A percentile compares a stretch with the other conserved stretches of the same genome.
Evolutionary conservation across 1,140 invertebrate genomes (phyloP).

Genomic region (Ceratina japonica): DNA sequence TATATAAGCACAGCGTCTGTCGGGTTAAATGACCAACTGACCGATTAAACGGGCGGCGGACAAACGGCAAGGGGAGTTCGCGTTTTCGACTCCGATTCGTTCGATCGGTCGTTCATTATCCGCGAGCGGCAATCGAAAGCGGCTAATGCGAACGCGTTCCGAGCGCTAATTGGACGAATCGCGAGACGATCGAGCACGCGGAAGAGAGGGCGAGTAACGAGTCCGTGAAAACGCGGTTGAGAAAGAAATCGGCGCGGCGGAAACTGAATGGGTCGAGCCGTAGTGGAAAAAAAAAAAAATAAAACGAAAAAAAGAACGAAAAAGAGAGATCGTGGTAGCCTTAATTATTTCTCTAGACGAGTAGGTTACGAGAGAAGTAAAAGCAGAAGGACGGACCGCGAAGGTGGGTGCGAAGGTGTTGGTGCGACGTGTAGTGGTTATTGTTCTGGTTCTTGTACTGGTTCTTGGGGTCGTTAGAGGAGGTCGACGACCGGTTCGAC

Average conservation of each 20-base stretch:
- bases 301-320: too few relatives aligned
- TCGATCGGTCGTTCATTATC: too few relatives aligned
- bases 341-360: slow-evolving; percentile 58
- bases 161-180: not conserved
- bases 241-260: not conserved
- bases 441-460: slow-evolving; percentile 77
- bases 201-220: not conserved
- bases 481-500: slow-evolving; percentile 73
- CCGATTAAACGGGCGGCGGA: too few relatives aligned
- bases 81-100: too few relatives aligned
- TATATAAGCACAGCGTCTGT: too few relatives aligned
- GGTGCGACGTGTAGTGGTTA: slow-evolving; percentile 79
- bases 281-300: too few relatives aligned
- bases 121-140: too few relatives aligned
- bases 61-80: too few relatives aligned
- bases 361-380: slow-evolving; percentile 51
- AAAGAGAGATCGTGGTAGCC: slow-evolving; percentile 26
- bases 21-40: too few relatives aligned
- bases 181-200: not conserved
- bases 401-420: slow-evolving; percentile 82
- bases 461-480: slow-evolving; percentile 65
- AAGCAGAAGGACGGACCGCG: slow-evolving; percentile 81
- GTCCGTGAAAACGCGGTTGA: not conserved
- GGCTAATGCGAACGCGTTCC: too few relatives aligned
- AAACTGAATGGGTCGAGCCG: slow-evolving; percentile 30